Evolutionary conservation across 2,888 invertebrate genomes (phyloP), one percentile per base, ranked within the genome.

Genomic region (Drosophila robusta): DNA sequence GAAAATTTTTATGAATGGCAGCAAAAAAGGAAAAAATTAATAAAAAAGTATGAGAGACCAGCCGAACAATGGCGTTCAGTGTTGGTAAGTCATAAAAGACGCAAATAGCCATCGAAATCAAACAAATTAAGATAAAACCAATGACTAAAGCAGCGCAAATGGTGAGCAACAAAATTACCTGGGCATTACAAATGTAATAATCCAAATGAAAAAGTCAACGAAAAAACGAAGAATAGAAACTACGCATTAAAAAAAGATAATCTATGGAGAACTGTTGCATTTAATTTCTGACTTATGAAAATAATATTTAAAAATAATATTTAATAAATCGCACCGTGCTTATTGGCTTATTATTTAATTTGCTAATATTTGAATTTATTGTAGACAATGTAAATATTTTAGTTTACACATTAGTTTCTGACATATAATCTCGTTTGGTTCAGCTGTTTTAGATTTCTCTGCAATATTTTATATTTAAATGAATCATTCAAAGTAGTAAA

Each of bases 1-100:
- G 64, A 71, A 81, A 71, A 58, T 46, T 60, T 55, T 57, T 61
- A 61, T 69, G 57, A 62, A 46, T 69, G 24, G 36, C 44, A 14
- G 8, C 16, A 36, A 4, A 14, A 24, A 50, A 56, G 26, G 49
- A 34, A n/a, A 6, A 26, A 11, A 34, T 34, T 12, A 16, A 8
- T 8, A 58, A 56, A 22, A 11, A 22, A 29, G 14, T 9, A 3
- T 9, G 3, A 29, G 9, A 29, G 29, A 3, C 5, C 54, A 29
- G 24, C 39, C 38, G 55, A 8, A 63, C 72, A 76, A 72, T 54
- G 18, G 38, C 54, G 7, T 16, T 18, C 14, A 41, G 18, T 34
- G 42, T 26, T 73, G 41, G 2, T 24, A 32, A 69, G 7, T 39
- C 39, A 38, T 39, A 47, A 51, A 58, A 49, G 41, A 7, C 12